Base-by-base conservation (phyloP, 2,888 invertebrate species). In the Arctia plantaginis region DNA sequence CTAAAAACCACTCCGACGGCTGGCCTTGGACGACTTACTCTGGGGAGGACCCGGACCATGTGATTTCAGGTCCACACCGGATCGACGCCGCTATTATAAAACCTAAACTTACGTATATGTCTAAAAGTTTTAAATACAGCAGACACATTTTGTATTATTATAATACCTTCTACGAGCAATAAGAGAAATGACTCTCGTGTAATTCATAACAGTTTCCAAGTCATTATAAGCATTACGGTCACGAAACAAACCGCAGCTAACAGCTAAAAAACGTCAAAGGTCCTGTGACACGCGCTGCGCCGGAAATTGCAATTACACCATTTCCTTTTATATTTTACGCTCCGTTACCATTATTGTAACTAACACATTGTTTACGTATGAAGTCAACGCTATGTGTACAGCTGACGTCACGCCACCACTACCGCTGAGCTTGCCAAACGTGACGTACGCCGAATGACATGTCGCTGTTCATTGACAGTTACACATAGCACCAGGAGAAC, bases 381-480 rank as follows among this genome's bases (percentile, higher is more conserved):
- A 67, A 30, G 20, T 30, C 68, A 30, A 64, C 59, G 13, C 20
- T 33, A 27, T 35, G 30, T 27, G 30, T 18, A 39, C 39, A 35
- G n/a, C 47, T 55, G 39, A 55, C 69, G 51, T 55, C 69, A 39
- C n/a, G 10, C 20, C 35, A 69, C 27, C 35, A 15, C 35, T 27
- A 15, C 3, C 69, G 69, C 69, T 69, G 33, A 35, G 35, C 55
- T 69, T 69, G 69, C 59, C 69, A 69, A 59, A 69, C 8, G 55
- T 39, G 55, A 39, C 39, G 55, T 27, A 39, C 8, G 47, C n/a
- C 27, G 55, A 39, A 27, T 39, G n/a, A 69, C 55, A 55, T 35
- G n/a, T 55, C 35, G 67, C 67, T 13, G n/a, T 39, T 69, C 55
- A 55, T 30, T 35, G 59, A 69, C 69, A 35, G 23, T 51, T 35